A percentile compares a stretch with the other conserved stretches of the same genome.
Conservation (phyloP, 2,888 invertebrate genomes). For the Ctena decussata region DNA sequence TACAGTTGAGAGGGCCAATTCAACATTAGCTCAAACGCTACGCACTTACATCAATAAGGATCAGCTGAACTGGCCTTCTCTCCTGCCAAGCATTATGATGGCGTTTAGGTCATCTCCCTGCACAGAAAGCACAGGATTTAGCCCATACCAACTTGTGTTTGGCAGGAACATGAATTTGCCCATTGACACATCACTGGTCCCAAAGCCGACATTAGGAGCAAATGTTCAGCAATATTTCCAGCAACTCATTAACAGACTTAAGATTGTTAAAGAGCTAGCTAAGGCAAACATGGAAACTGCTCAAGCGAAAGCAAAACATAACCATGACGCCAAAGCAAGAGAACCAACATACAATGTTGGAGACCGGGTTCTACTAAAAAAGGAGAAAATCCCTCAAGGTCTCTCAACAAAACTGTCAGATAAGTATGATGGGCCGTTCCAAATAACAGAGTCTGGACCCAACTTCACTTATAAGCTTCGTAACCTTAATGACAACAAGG, state of each 20-base stretch:
- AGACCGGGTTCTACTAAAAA: background rate
- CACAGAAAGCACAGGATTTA: constrained; percentile 46
- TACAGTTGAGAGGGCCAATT: constrained; percentile 52
- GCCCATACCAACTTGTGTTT: constrained; percentile 55
- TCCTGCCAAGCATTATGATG: constrained; percentile 62
- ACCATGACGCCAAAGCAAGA: background rate
- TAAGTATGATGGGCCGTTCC: background rate
- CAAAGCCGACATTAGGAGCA: background rate
- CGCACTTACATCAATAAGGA: constrained; percentile 47
- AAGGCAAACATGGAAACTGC: background rate
- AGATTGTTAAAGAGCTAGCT: background rate
- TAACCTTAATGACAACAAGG: background rate
- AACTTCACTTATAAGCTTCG: background rate
- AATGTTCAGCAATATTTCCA: background rate
- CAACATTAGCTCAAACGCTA: constrained; percentile 42
- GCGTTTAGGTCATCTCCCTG: constrained; percentile 48
- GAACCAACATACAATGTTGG: background rate
- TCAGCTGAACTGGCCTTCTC: constrained; percentile 49
- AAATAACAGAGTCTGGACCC: background rate
- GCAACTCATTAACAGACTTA: background rate
- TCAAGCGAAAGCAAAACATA: background rate
- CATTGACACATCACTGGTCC: background rate
- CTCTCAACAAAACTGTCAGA: background rate
- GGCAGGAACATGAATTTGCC: constrained; percentile 32
- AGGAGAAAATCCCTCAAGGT: background rate